Evolutionary conservation across 2,888 invertebrate species (phyloP).

Genomic region (Spisula subtruncata): DNA sequence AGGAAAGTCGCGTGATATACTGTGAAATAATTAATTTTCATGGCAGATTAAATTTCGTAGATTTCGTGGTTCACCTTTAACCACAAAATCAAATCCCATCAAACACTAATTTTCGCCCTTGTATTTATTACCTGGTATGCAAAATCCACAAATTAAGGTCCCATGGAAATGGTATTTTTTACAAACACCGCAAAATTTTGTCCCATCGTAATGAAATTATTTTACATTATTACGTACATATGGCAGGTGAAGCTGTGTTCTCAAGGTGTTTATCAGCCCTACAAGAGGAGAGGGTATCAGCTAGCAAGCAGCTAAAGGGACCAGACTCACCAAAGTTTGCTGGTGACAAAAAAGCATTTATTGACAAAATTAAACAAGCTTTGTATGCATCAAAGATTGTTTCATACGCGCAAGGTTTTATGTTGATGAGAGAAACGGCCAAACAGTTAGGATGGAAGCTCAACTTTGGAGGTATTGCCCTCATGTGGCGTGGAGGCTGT

Average conservation of each 20-base stretch:
- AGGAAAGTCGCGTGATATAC: too few species aligned
- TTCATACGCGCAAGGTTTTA: constrained; percentile 98
- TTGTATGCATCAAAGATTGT: constrained; percentile 99
- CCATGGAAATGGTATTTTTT: too few species aligned
- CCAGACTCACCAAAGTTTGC: constrained; percentile 88
- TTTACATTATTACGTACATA: too few species aligned
- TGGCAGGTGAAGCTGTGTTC: constrained; percentile 98
- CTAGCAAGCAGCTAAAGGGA: constrained; percentile 92
- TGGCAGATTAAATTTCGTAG: too few species aligned
- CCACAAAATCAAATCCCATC: too few species aligned
- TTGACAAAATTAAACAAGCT: constrained; percentile 95
- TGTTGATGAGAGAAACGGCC: constrained; percentile 97
- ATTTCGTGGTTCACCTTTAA: too few species aligned
- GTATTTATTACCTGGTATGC: too few species aligned
- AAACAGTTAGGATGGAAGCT: constrained; percentile 96
- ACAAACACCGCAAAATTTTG: too few species aligned
- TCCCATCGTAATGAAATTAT: too few species aligned
- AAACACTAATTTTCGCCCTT: too few species aligned
- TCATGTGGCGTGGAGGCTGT: constrained; percentile 99
- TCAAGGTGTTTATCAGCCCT: constrained; percentile 97
- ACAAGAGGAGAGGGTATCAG: constrained; percentile 94
- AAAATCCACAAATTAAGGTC: too few species aligned
- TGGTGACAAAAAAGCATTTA: constrained; percentile 93
- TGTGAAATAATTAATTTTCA: too few species aligned
- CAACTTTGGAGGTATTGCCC: constrained; percentile 98